Evolutionary conservation across 2,888 invertebrate genomes (phyloP), one percentile per base, ranked within the genome.

Genomic region (Peribatodes rhomboidaria): DNA sequence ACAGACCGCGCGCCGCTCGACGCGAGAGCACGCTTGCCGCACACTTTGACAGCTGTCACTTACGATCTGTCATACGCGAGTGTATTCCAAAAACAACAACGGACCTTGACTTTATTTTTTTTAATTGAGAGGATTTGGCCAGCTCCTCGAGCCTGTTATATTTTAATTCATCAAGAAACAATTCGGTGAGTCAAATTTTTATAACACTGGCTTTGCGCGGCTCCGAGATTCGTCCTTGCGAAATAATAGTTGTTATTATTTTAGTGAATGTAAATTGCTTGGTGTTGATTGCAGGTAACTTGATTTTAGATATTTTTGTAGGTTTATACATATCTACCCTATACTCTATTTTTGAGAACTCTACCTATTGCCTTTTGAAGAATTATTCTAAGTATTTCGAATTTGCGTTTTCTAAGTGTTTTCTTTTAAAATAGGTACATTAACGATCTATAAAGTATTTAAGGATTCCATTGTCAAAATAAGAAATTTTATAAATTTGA

Each of bases 1-100:
- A 83, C 75, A 82, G 76, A 73, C 77, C 76, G 72, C 73, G 72
- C 77, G 76, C 69, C 39, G 69, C 69, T 71, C 78, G 77, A 53
- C 70, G 59, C 22, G 70, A 64, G 68, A 77, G 61, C 76, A 86
- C 88, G 87, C 18, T 72, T 70, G 77, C 77, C 79, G 83, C 81
- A 74, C 70, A 67, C 65, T 76, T 74, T 80, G 79, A 81, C 79
- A 80, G 64, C 69, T 68, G 73, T 78, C 73, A 73, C 70, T 58
- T 75, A 70, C 68, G 54, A 65, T 52, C 58, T 60, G 53, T 65
- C 60, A 65, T 4, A 68, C 84, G 87, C 83, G 82, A 78, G 85
- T 87, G 87, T 39, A 68, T 67, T 66, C 31, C 35, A 41, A 39
- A 56, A 8, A 52, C 14, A 66, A 69, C 65, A 54, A 39, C 55